Conservation (phyloP, 2,113 vertebrate genomes). For the Terrapene triunguis region DNA sequence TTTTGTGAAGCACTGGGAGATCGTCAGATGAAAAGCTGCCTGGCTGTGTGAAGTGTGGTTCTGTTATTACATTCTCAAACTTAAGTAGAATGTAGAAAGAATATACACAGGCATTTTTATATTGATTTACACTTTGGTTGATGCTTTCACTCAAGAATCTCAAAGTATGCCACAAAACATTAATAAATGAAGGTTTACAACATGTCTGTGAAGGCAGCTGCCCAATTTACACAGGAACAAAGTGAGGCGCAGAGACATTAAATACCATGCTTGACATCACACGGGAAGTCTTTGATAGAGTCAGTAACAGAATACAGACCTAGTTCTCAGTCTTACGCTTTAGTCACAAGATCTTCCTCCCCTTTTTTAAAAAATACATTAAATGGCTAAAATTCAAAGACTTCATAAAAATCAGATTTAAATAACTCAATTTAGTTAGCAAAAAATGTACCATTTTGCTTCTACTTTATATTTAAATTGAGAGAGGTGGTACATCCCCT, state of each 20-base stretch:
- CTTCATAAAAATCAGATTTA: background rate
- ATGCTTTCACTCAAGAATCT: background rate
- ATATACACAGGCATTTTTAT: background rate
- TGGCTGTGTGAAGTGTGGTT: background rate
- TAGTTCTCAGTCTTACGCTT: background rate
- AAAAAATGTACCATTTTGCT: background rate
- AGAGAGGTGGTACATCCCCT: background rate
- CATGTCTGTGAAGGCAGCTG: background rate
- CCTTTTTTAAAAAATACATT: background rate
- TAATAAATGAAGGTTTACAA: background rate
- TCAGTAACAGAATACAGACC: background rate
- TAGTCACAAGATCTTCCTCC: background rate
- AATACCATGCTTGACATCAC: background rate
- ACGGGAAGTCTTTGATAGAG: background rate
- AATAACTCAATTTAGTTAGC: background rate
- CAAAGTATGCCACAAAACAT: background rate
- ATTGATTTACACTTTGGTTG: background rate
- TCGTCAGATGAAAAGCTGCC: background rate
- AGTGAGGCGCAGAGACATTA: background rate
- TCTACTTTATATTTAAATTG: background rate
- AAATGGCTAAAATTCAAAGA: background rate
- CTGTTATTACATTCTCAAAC: background rate
- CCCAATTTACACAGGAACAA: background rate
- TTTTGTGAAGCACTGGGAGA: background rate
- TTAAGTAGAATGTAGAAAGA: rapidly evolving